phyloP scores from a whole-genome alignment of 92 coral and sea anemone genomes.

The Phymanthus crucifer region DNA sequence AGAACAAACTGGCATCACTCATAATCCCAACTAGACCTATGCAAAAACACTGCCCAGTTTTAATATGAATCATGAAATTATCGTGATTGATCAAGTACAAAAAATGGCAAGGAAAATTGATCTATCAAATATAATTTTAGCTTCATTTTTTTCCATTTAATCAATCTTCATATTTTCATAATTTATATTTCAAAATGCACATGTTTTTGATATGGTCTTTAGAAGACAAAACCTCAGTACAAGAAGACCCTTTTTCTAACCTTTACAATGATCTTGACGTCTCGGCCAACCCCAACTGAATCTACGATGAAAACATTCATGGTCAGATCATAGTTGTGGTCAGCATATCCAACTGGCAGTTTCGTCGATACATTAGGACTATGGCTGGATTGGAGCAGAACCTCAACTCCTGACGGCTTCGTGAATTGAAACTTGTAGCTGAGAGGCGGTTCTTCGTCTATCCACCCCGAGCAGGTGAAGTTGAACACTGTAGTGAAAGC shows the following conservation, averaged over 20 bases:
- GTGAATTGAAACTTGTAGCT: slow-evolving; percentile 69
- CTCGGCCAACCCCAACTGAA: slow-evolving; percentile 54
- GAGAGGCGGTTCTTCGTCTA: slow-evolving; percentile 65
- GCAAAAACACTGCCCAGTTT: slow-evolving; percentile 19
- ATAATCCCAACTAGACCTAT: not conserved
- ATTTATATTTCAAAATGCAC: slow-evolving; percentile 34
- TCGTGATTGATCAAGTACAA: slow-evolving; percentile 19
- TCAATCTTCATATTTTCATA: slow-evolving; percentile 24
- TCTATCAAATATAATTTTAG: not conserved
- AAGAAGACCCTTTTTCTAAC: slow-evolving; percentile 32
- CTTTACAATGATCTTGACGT: slow-evolving; percentile 53
- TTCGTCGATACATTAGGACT: slow-evolving; percentile 40
- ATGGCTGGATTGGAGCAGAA: slow-evolving; percentile 55
- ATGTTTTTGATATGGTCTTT: slow-evolving; percentile 8
- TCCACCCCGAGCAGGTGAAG: slow-evolving; percentile 82
- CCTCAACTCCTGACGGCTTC: slow-evolving; percentile 45
- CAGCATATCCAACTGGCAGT: slow-evolving; percentile 69
- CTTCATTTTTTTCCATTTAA: slow-evolving; percentile 5
- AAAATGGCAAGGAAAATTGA: not conserved
- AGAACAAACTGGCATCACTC: no score
- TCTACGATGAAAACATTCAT: slow-evolving; percentile 63
- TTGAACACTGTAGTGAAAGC: slow-evolving; percentile 75
- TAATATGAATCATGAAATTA: slow-evolving; percentile 30
- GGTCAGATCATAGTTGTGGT: slow-evolving; percentile 40
- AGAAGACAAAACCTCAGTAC: not conserved